phyloP scores from a whole-genome alignment of 2,113 vertebrate species.

The Gobio gobio region DNA sequence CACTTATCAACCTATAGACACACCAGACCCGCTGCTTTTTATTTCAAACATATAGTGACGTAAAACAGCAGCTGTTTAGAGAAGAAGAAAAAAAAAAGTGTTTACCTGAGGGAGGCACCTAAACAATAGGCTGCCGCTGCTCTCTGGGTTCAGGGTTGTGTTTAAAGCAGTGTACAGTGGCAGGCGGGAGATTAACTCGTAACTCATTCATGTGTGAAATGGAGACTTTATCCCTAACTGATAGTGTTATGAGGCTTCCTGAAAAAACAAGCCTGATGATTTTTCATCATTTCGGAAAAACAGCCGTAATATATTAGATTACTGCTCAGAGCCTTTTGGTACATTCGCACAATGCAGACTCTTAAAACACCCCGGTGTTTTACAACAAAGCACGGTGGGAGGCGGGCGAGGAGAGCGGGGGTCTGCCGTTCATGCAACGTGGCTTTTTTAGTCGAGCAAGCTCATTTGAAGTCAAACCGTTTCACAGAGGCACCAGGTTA shows the following conservation, averaged over 20 bases:
- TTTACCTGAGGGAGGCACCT: conserved; percentile 46
- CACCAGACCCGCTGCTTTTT: conserved; percentile 20
- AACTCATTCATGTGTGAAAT: conserved; percentile 81
- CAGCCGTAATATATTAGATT: conserved; percentile 72
- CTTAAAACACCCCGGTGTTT: conserved; percentile 65
- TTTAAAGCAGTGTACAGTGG: conserved; percentile 71
- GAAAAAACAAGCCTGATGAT: conserved; percentile 67
- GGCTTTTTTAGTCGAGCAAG: conserved; percentile 35
- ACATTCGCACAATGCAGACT: conserved; percentile 51
- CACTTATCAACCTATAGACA: conserved; percentile 56
- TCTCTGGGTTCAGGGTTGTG: conserved; percentile 44
- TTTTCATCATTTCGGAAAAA: conserved; percentile 67
- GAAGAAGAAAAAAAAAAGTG: conserved; percentile 37
- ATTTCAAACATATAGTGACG: conserved; percentile 55
- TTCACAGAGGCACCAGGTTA: neutral
- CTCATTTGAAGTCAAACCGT: conserved; percentile 12
- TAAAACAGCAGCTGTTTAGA: conserved; percentile 57
- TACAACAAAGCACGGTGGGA: conserved; percentile 56
- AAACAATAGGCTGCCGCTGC: conserved; percentile 61
- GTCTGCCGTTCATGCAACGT: conserved; percentile 30
- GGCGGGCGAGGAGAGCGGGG: conserved; percentile 20
- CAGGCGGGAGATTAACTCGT: conserved; percentile 77
- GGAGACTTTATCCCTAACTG: conserved; percentile 78
- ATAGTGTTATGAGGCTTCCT: conserved; percentile 62
- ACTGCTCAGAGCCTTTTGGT: conserved; percentile 63